Conservation (phyloP, 2,113 vertebrate species). For the Puma concolor region DNA sequence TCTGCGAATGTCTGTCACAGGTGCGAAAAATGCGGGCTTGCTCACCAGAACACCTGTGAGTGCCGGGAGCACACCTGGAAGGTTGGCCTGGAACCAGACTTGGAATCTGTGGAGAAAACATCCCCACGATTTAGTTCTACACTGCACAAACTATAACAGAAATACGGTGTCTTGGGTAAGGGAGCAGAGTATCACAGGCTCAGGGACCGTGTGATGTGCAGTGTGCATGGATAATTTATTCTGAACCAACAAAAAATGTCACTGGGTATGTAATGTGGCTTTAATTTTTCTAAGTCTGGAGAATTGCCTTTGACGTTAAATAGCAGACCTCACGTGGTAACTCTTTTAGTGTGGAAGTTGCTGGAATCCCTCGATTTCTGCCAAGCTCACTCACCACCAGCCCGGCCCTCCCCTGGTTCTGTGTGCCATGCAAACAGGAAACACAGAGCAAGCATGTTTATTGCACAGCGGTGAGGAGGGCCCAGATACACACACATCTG, state of each 20-base stretch:
- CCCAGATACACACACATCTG: fast-evolving
- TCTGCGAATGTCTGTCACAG: not conserved
- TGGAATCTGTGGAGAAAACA: conserved; percentile 86
- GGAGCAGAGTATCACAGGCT: too few relatives aligned
- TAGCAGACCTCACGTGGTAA: not conserved
- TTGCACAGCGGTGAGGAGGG: not conserved
- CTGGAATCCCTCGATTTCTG: not conserved
- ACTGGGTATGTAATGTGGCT: not conserved
- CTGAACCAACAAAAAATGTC: not conserved
- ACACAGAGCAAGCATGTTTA: not conserved
- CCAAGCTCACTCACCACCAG: not conserved
- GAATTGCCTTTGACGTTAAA: not conserved
- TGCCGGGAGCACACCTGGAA: conserved; percentile 78
- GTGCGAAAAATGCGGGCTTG: not conserved
- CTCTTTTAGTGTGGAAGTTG: not conserved
- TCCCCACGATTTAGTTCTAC: not conserved
- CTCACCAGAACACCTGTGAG: conserved; percentile 89
- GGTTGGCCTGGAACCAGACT: conserved; percentile 79
- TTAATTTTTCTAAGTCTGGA: conserved; percentile 13
- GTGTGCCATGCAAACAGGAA: not conserved
- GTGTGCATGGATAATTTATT: not conserved
- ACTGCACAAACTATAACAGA: not conserved
- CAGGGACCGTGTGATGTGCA: not conserved
- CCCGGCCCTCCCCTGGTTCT: not conserved
- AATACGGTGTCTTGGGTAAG: not conserved